These are phyloP conservation scores for Oconnorella tubifera DNA, from an alignment of 2,888 invertebrate species.

Conservation along the genomic window DNA sequence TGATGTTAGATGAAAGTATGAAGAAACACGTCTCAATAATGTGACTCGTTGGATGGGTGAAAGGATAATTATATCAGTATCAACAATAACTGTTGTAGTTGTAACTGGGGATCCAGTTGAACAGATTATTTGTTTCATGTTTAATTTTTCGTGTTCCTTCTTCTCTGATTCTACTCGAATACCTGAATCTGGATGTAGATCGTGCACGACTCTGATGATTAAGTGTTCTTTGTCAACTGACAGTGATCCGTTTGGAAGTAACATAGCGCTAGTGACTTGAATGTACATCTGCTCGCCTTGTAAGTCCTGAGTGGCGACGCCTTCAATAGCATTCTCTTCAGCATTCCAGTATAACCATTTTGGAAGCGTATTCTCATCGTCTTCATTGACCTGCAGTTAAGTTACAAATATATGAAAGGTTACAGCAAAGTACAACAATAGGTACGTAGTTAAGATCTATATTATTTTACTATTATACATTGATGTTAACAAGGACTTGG, in stretches of 20 bases:
- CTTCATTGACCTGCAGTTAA: slow-evolving; percentile 30
- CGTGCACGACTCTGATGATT: slow-evolving; percentile 2
- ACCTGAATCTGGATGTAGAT: neutral
- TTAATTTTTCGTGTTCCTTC: no score
- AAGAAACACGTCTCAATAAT: slow-evolving; percentile 43
- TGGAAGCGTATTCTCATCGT: slow-evolving; percentile 41
- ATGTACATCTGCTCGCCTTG: slow-evolving; percentile 67
- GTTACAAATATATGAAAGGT: no score
- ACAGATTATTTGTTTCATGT: no score
- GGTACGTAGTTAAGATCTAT: no score
- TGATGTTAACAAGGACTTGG: no score
- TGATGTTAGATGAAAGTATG: slow-evolving; percentile 44
- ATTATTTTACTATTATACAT: no score
- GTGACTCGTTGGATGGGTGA: slow-evolving; percentile 64
- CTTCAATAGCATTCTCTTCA: slow-evolving; percentile 68
- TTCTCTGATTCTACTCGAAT: neutral
- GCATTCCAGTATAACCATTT: slow-evolving; percentile 65
- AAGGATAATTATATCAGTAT: slow-evolving; percentile 66
- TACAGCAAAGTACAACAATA: no score
- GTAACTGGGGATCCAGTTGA: slow-evolving; percentile 56
- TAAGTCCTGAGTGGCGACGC: slow-evolving; percentile 65
- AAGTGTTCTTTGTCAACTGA: slow-evolving; percentile 31
- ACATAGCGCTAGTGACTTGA: slow-evolving; percentile 59
- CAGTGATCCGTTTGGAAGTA: slow-evolving; percentile 28
- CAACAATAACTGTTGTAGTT: slow-evolving; percentile 67